These are phyloP conservation scores for Eumacrocentrus americanus DNA, from an alignment of 2,888 invertebrate genomes.

Conservation along the genomic window DNA sequence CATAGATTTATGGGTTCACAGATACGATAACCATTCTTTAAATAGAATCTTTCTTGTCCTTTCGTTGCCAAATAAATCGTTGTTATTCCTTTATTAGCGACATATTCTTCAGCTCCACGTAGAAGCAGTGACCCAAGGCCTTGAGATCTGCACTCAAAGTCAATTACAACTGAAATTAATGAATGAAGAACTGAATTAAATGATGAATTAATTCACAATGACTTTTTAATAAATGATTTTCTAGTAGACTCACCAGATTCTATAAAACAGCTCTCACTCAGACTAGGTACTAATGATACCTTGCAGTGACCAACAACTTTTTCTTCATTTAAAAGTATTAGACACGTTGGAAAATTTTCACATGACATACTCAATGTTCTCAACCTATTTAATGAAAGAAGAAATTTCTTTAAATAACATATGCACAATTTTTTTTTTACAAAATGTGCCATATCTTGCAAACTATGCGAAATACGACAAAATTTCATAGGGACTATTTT, in stretches of 20 bases:
- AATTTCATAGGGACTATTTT: no score
- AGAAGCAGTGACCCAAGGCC: constrained; percentile 80
- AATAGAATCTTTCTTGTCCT: constrained; percentile 78
- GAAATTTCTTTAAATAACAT: no score
- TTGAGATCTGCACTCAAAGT: constrained; percentile 72
- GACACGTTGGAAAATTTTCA: constrained; percentile 74
- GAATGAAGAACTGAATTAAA: not conserved
- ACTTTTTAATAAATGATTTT: no score
- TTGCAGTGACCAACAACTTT: constrained; percentile 80
- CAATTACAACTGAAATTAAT: constrained; percentile 71
- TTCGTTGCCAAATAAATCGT: constrained; percentile 74
- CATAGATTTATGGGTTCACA: constrained; percentile 70
- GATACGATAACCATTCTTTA: constrained; percentile 73
- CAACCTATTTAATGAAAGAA: constrained; percentile 64
- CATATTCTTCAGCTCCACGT: constrained; percentile 76
- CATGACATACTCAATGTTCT: constrained; percentile 76
- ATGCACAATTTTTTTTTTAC: no score
- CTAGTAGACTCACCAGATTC: constrained; percentile 72
- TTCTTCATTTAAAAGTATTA: constrained; percentile 69
- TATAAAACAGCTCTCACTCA: constrained; percentile 75
- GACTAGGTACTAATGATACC: constrained; percentile 74
- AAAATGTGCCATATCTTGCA: no score
- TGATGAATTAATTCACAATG: no score
- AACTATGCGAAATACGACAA: no score
- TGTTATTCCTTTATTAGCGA: constrained; percentile 67